Evolutionary conservation across 2,113 vertebrate genomes (phyloP).

Genomic region (Loxodonta africana): DNA sequence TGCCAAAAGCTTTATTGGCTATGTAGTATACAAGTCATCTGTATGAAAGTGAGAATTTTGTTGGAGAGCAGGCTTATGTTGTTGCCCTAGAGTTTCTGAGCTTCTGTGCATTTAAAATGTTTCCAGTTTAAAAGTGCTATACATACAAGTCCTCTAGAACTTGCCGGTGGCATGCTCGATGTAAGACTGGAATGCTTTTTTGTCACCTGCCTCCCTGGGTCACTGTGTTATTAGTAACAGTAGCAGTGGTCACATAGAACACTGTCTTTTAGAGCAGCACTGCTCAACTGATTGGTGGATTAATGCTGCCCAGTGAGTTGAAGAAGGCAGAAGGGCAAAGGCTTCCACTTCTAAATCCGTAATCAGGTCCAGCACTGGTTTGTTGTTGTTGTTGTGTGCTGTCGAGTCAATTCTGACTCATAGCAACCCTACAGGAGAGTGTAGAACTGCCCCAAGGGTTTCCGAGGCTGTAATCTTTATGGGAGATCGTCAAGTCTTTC

Average conservation of each 20-base stretch:
- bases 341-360: background rate
- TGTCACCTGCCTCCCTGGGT: background rate
- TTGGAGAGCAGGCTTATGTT: background rate
- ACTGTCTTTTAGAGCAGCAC: background rate
- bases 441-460: background rate
- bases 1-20: background rate
- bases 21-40: background rate
- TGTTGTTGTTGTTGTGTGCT: background rate
- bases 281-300: fast-evolving
- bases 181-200: background rate
- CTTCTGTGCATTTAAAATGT: background rate
- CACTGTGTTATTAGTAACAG: background rate
- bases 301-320: background rate
- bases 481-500: background rate
- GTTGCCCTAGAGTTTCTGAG: background rate
- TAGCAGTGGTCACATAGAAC: too few species aligned
- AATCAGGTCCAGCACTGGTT: background rate
- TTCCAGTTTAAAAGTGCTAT: background rate
- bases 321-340: background rate
- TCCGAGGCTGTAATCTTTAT: background rate
- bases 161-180: background rate
- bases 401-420: background rate
- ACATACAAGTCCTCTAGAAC: background rate
- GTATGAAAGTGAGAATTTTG: background rate
- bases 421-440: background rate